Evolutionary conservation across 1,140 invertebrate species (phyloP).

Genomic region (Halictus rubicundus): DNA sequence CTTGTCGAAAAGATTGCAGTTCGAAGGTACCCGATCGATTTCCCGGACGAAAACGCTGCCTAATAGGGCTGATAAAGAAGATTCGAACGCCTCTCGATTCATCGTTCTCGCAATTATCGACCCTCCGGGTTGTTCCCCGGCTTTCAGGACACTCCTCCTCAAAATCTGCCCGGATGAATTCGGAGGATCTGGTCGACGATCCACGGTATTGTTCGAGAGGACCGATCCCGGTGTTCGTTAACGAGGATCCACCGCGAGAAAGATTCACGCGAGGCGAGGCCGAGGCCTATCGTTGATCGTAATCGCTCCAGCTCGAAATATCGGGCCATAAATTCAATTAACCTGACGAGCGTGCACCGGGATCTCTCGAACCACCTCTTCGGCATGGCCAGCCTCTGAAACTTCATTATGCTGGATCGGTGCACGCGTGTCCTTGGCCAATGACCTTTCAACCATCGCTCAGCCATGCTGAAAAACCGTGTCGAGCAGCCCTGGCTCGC

Average conservation of each 20-base stretch:
- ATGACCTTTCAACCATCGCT: slow-evolving; percentile 10
- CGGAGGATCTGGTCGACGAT: slow-evolving; percentile 1
- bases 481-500: neutral
- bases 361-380: slow-evolving; percentile 1
- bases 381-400: neutral
- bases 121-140: neutral
- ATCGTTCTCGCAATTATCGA: neutral
- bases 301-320: slow-evolving; percentile 49
- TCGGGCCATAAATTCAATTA: slow-evolving; percentile 67
- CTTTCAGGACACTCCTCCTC: neutral
- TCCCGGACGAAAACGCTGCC: too few species aligned
- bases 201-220: slow-evolving; percentile 28
- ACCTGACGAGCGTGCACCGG: slow-evolving; percentile 43
- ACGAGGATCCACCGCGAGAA: slow-evolving; percentile 22
- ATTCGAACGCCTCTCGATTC: too few species aligned
- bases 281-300: slow-evolving; percentile 34
- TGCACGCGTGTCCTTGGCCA: slow-evolving; percentile 31
- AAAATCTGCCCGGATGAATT: too few species aligned
- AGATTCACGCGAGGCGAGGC: slow-evolving; percentile 3
- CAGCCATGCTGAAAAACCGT: neutral
- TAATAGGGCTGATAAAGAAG: too few species aligned
- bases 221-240: slow-evolving; percentile 17
- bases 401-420: slow-evolving; percentile 29
- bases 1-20: too few species aligned
- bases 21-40: too few species aligned